Base-by-base conservation (phyloP, 1,140 invertebrate genomes). In the Zophobas atratus region DNA sequence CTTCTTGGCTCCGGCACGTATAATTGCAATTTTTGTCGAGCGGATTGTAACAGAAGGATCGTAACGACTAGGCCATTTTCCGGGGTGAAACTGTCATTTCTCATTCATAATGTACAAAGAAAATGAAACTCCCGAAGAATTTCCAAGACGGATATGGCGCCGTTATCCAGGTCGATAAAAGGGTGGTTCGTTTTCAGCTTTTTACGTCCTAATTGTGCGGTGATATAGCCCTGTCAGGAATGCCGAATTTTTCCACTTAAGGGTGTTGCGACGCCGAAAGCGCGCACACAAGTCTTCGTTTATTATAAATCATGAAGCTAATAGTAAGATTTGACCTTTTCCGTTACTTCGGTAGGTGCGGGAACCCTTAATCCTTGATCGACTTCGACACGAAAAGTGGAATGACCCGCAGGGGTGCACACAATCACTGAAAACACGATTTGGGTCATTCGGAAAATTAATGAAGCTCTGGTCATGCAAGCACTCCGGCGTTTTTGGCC, bases 31-130 rank as follows among this genome's bases (percentile, higher is more conserved):
- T 67, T 67, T 67, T 67, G 60, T 46, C 36, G 6, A 41, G 38
- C 57, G 57, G 39, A 63, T 67, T 32, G 38, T 63, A 39, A 20
- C 38, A 41, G 60, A 43, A 67, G 60, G 56, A 1, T 43, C 39
- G 6, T 43, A 67, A 67, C 60, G 60, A 43, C 38, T 6, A 32
- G 60, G 60, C 60, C 60, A 43, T 63, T 63, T 63, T 63, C 57
- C 57, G 35, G 57, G 57, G 57, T 38, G 57, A 63, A 63, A 63
- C 57, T 63, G 57, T 63, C 57, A 63, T 67, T 67, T 67, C 60
- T 67, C 60, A 67, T 67, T 67, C 60, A 67, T 67, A 67, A 67
- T 67, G 60, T 67, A 67, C 60, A 67, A 67, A 67, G 60, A 63
- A 63, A 63, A 63, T 63, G 57, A 63, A 67, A 67, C 39, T 67